Conservation (phyloP, 2,888 invertebrate species). For the Ptilodon capucinus region DNA sequence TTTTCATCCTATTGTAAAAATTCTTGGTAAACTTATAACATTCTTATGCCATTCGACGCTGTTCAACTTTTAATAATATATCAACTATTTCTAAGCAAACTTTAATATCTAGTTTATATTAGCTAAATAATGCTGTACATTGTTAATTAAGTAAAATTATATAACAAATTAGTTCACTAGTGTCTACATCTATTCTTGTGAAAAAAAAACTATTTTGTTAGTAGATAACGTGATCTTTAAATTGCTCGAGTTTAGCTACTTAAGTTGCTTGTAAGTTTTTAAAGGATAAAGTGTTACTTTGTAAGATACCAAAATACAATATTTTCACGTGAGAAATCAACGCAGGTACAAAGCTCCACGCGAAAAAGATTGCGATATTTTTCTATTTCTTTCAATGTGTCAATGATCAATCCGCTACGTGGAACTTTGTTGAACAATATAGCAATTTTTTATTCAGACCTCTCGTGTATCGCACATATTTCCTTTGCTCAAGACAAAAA, state of each 20-base stretch:
- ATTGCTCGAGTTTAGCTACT: conserved; percentile 23
- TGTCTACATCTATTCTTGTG: conserved; percentile 24
- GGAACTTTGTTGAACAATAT: conserved; percentile 26
- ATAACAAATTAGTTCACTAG: conserved; percentile 23
- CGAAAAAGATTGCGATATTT: conserved; percentile 11
- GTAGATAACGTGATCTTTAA: conserved; percentile 14
- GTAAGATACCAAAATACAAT: conserved; percentile 22
- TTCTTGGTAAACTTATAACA: conserved; percentile 16
- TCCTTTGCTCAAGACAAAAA: conserved; percentile 10
- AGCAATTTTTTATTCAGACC: conserved; percentile 10
- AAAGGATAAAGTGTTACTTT: conserved; percentile 24
- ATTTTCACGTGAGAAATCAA: conserved; percentile 19
- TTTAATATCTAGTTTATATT: conserved; percentile 26
- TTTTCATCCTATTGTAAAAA: conserved; percentile 26
- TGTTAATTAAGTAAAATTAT: conserved; percentile 27
- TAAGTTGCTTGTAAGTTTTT: conserved; percentile 9
- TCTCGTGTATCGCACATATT: conserved; percentile 9
- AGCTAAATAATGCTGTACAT: conserved; percentile 29
- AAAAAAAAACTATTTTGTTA: conserved; percentile 18
- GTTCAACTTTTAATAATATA: conserved; percentile 11
- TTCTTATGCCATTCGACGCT: conserved; percentile 13
- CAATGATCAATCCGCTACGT: conserved; percentile 12
- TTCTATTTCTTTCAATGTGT: conserved; percentile 4
- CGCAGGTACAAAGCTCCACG: conserved; percentile 25
- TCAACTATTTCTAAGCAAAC: conserved; percentile 24